Evolutionary conservation across 2,888 invertebrate genomes (phyloP).

Genomic region (Tillus elongatus): DNA sequence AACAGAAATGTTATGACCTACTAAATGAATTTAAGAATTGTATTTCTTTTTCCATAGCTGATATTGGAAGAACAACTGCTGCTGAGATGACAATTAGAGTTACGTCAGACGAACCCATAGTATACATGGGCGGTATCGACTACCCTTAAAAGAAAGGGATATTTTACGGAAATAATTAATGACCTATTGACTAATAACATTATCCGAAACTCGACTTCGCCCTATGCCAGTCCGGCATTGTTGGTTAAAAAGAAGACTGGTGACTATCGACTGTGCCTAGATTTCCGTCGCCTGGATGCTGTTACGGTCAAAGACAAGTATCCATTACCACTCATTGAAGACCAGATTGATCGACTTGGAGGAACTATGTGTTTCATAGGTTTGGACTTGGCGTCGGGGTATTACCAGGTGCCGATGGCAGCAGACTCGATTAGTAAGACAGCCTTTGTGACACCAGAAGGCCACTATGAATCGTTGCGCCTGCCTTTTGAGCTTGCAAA

Average conservation of each 20-base stretch:
- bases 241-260: conserved; percentile 17
- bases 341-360: conserved; percentile 18
- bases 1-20: conserved; percentile 1
- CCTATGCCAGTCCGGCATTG: conserved; percentile 18
- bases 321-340: conserved; percentile 17
- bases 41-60: conserved; percentile 6
- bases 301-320: conserved; percentile 16
- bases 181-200: conserved; percentile 10
- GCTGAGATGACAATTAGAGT: conserved; percentile 5
- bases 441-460: conserved; percentile 29
- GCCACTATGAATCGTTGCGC: conserved; percentile 25
- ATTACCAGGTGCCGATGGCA: conserved; percentile 27
- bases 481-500: conserved; percentile 31
- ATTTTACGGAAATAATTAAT: neutral
- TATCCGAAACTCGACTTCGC: conserved; percentile 16
- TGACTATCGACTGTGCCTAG: conserved; percentile 16
- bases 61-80: conserved; percentile 3
- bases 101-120: conserved; percentile 1
- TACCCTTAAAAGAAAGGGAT: too few species aligned
- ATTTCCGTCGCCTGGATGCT: conserved; percentile 15
- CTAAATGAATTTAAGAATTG: conserved; percentile 4
- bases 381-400: conserved; percentile 26
- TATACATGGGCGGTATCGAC: too few species aligned
- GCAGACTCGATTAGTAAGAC: conserved; percentile 26
- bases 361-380: conserved; percentile 20